phyloP scores from a whole-genome alignment of 2,797 vertebrate species.

The Diglossa cyanea region DNA sequence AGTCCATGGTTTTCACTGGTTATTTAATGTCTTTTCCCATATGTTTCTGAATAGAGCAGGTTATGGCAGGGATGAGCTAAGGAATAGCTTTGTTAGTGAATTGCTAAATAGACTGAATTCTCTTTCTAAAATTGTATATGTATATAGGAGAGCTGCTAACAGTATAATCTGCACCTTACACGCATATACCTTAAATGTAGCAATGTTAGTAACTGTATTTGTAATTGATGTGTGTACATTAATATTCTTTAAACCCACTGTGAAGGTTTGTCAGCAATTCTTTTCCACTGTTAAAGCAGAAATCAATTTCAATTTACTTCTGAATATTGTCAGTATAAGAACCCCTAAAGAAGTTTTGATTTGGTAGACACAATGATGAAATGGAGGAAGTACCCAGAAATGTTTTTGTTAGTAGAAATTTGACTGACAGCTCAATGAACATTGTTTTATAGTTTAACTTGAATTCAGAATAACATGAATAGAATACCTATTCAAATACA shows the following conservation, averaged over 20 bases:
- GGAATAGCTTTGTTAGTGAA: slow-evolving; percentile 80
- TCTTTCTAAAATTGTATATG: slow-evolving; percentile 44
- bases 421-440: neutral
- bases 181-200: neutral
- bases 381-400: neutral
- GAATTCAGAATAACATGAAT: neutral
- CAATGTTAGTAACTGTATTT: neutral
- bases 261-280: neutral
- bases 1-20: slow-evolving; percentile 80
- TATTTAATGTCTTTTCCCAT: slow-evolving; percentile 85
- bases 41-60: slow-evolving; percentile 82
- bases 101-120: slow-evolving; percentile 71
- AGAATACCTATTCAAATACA: neutral
- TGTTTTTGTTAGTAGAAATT: neutral
- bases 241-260: neutral
- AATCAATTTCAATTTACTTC: neutral
- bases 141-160: slow-evolving; percentile 47
- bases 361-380: neutral
- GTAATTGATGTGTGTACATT: neutral
- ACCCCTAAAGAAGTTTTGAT: neutral
- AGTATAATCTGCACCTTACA: neutral
- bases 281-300: neutral
- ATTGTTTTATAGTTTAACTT: neutral
- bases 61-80: slow-evolving; percentile 82
- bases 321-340: neutral